These are phyloP conservation scores for Steinernema hermaphroditum DNA, from an alignment of 2,888 invertebrate genomes.

Conservation along the genomic window DNA sequence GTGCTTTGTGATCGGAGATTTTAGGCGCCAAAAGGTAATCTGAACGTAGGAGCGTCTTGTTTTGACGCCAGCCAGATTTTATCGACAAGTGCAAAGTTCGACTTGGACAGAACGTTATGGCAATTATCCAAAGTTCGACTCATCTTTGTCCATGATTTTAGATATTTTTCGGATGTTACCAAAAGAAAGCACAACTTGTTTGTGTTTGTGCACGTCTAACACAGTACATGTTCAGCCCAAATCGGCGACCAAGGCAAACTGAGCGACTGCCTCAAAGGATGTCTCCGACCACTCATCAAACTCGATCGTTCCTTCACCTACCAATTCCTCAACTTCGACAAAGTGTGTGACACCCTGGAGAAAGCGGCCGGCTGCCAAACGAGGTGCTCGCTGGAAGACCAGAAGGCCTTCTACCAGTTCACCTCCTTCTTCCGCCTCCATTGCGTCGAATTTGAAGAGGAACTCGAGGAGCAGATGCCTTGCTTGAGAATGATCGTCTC, in stretches of 20 bases:
- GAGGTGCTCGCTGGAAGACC: conserved; percentile 44
- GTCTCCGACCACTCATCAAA: conserved; percentile 56
- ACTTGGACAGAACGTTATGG: too few relatives aligned
- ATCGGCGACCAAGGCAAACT: conserved; percentile 2
- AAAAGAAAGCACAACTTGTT: too few relatives aligned
- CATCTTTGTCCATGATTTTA: too few relatives aligned
- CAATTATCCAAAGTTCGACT: too few relatives aligned
- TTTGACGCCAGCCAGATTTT: too few relatives aligned
- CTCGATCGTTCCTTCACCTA: conserved; percentile 57
- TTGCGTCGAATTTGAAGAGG: conserved; percentile 53
- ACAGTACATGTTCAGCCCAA: neutral
- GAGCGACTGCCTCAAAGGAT: conserved; percentile 50
- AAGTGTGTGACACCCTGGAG: conserved; percentile 51
- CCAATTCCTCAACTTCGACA: conserved; percentile 62
- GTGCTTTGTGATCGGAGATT: too few relatives aligned
- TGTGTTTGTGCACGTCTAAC: too few relatives aligned
- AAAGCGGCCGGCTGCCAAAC: conserved; percentile 44
- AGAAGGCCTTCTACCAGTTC: conserved; percentile 46
- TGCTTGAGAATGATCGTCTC: conserved; percentile 37
- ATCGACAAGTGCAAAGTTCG: too few relatives aligned
- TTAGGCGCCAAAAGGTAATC: too few relatives aligned
- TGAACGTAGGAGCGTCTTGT: too few relatives aligned
- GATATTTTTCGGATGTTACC: too few relatives aligned
- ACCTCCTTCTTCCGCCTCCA: conserved; percentile 53
- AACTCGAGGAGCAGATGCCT: conserved; percentile 45